These are phyloP conservation scores for Hemichromis elongatus DNA, from an alignment of 2,113 vertebrate genomes.

Conservation along the genomic window DNA sequence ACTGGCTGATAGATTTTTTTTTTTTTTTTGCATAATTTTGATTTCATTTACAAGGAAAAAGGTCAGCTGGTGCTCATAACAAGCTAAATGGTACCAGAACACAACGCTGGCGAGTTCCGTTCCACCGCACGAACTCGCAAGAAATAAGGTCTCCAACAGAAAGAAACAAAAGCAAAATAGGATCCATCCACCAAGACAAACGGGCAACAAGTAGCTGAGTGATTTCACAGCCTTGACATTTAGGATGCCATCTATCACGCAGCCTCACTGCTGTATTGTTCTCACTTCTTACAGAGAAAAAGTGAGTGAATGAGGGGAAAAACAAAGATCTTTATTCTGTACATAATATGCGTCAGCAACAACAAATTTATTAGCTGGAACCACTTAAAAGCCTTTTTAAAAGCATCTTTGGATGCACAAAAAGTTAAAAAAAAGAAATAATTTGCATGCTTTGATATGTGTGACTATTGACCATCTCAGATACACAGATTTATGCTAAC, in stretches of 20 bases:
- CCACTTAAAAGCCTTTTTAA: conserved; percentile 18
- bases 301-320: not conserved
- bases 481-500: not conserved
- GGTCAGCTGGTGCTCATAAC: not conserved
- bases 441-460: not conserved
- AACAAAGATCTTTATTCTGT: conserved; percentile 50
- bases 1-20: not conserved
- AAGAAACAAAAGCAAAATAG: conserved; percentile 50
- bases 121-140: not conserved
- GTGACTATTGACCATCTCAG: not conserved
- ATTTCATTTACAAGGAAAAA: not conserved
- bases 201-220: conserved; percentile 34
- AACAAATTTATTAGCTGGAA: conserved; percentile 40
- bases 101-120: not conserved
- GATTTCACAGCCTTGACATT: conserved; percentile 67
- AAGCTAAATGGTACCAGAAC: not conserved
- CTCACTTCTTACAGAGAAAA: conserved; percentile 12
- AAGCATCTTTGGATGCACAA: not conserved
- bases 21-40: not conserved
- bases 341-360: conserved; percentile 43
- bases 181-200: conserved; percentile 44
- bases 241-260: conserved; percentile 53
- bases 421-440: not conserved
- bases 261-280: conserved; percentile 39
- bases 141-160: conserved; percentile 27